Evolutionary conservation across 2,797 vertebrate species (phyloP).

Genomic region (Peromyscus attwateri): DNA sequence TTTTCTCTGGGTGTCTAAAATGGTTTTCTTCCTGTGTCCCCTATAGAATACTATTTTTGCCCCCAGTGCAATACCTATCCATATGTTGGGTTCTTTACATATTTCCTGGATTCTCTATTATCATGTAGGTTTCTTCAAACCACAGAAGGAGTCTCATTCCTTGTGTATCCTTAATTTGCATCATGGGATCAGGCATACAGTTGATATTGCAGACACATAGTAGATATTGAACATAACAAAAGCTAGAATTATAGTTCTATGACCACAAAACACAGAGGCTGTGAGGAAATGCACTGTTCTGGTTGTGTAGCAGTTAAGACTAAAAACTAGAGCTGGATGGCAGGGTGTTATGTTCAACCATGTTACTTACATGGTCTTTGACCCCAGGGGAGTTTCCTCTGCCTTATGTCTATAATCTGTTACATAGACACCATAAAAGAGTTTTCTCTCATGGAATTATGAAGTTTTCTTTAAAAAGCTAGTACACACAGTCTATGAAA

Average conservation of each 20-base stretch:
- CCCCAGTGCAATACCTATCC: background rate
- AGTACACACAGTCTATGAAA: background rate
- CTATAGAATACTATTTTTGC: background rate
- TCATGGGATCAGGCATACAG: background rate
- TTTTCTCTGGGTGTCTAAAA: background rate
- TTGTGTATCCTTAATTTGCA: background rate
- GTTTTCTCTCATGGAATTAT: background rate
- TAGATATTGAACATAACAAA: background rate
- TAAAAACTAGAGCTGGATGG: background rate
- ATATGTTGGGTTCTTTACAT: background rate
- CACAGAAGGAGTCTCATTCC: background rate
- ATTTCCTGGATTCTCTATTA: background rate
- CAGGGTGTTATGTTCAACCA: background rate
- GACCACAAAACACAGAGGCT: background rate
- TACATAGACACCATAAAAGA: background rate
- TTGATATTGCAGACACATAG: background rate
- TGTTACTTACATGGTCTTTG: background rate
- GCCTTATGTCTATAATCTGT: background rate
- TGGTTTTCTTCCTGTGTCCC: background rate
- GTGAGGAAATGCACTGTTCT: fast-evolving
- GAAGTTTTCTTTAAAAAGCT: background rate
- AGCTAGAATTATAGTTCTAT: background rate
- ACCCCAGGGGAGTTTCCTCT: background rate
- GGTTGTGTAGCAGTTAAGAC: background rate
- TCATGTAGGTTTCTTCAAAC: background rate